Evolutionary conservation across 1,140 invertebrate species (phyloP).

Genomic region (Brachionus koreanus): DNA sequence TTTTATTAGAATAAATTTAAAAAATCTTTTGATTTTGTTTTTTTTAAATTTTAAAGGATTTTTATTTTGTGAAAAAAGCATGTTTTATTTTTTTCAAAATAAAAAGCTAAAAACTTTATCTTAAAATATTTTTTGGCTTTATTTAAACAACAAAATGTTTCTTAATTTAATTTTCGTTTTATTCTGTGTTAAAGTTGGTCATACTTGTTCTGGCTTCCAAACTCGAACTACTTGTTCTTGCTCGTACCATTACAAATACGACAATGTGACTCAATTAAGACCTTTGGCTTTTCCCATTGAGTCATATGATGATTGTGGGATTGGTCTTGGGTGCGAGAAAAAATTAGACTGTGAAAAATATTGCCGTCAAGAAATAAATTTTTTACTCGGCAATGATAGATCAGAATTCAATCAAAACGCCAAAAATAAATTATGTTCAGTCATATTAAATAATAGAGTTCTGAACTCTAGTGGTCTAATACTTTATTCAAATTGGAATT

Average conservation of each 20-base stretch:
- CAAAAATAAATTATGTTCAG: background rate
- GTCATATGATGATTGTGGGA: slow-evolving; percentile 14
- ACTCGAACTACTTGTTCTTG: background rate
- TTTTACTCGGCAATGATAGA: background rate
- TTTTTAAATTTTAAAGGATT: too few relatives aligned
- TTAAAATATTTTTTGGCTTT: background rate
- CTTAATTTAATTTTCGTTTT: background rate
- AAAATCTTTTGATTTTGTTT: background rate
- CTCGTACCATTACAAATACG: background rate
- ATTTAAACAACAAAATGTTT: background rate
- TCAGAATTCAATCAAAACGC: background rate
- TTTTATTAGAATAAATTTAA: background rate
- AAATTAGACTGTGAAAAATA: background rate
- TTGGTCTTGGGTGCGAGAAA: background rate
- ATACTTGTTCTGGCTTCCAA: background rate
- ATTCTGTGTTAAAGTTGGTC: background rate
- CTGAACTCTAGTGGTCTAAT: background rate
- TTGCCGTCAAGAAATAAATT: background rate
- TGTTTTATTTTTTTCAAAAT: too few relatives aligned
- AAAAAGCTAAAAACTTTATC: background rate
- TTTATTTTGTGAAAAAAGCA: too few relatives aligned
- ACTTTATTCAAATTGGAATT: background rate
- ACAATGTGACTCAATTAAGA: background rate
- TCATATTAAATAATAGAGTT: background rate
- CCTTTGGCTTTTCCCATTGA: background rate